phyloP scores from a whole-genome alignment of 2,113 vertebrate species.

The Triplophysa rosa region DNA sequence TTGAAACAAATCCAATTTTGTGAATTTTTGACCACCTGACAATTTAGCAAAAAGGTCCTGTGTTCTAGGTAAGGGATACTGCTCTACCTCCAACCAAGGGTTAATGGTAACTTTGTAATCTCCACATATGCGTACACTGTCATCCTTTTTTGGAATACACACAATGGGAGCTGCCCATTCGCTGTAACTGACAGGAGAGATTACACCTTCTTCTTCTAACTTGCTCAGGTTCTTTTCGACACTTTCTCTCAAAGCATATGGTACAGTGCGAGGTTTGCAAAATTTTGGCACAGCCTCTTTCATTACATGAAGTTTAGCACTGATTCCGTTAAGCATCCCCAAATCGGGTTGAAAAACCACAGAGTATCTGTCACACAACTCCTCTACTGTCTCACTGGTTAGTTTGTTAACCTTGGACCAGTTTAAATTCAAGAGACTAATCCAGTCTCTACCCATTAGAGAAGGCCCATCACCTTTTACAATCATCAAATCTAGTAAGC shows the following conservation, averaged over 20 bases:
- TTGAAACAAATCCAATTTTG: slow-evolving; percentile 52
- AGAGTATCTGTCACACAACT: neutral
- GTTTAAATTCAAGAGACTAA: neutral
- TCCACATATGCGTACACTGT: slow-evolving; percentile 4
- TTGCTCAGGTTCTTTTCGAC: neutral
- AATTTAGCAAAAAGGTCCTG: slow-evolving; percentile 45
- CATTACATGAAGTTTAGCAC: slow-evolving; percentile 2
- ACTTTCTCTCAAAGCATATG: neutral
- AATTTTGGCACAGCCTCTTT: slow-evolving; percentile 26
- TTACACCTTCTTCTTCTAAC: slow-evolving; percentile 13
- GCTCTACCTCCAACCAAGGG: slow-evolving; percentile 1
- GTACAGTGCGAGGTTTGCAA: slow-evolving; percentile 13
- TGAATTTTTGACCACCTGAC: slow-evolving; percentile 29
- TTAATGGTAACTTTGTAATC: slow-evolving; percentile 41
- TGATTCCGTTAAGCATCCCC: slow-evolving; percentile 1
- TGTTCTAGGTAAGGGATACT: slow-evolving; percentile 26
- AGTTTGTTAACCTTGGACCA: neutral
- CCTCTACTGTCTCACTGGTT: neutral
- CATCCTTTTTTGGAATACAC: slow-evolving; percentile 8
- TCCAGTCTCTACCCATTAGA: slow-evolving; percentile 38
- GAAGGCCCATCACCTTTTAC: slow-evolving; percentile 12
- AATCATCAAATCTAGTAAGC: neutral
- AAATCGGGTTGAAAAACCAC: slow-evolving; percentile 4
- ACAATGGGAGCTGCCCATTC: slow-evolving; percentile 30
- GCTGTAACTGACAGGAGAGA: slow-evolving; percentile 4